Conservation (phyloP, 2,797 vertebrate genomes). For the Champsocephalus gunnari region DNA sequence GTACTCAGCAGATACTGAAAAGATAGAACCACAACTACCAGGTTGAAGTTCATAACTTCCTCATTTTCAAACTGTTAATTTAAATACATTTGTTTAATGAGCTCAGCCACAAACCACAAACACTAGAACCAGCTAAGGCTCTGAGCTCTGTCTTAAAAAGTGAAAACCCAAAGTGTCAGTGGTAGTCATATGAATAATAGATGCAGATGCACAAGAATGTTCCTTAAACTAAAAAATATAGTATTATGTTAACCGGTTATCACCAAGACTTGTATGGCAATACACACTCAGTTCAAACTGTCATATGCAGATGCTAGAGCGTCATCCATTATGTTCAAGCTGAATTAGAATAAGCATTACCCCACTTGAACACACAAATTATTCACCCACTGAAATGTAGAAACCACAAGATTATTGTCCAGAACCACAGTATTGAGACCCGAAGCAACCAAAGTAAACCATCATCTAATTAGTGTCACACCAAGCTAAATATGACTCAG, state of each 20-base stretch:
- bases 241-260: not conserved
- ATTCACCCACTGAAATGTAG: not conserved
- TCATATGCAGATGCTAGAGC: conserved; percentile 3
- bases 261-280: not conserved
- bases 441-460: conserved; percentile 26
- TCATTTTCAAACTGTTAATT: not conserved
- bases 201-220: not conserved
- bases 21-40: not conserved
- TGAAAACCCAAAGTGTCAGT: not conserved
- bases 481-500: not conserved
- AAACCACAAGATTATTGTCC: conserved; percentile 1
- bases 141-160: conserved; percentile 2
- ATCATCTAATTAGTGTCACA: conserved; percentile 3
- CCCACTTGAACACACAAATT: not conserved
- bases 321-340: not conserved
- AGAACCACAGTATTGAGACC: conserved; percentile 20
- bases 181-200: not conserved
- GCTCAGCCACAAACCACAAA: not conserved
- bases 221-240: not conserved
- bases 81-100: not conserved
- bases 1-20: not conserved
- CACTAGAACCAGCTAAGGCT: not conserved
- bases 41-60: not conserved
- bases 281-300: not conserved
- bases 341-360: not conserved